Conservation (phyloP, 35 echinoderm and acorn worm species). For the Ophiothrix spiculata region DNA sequence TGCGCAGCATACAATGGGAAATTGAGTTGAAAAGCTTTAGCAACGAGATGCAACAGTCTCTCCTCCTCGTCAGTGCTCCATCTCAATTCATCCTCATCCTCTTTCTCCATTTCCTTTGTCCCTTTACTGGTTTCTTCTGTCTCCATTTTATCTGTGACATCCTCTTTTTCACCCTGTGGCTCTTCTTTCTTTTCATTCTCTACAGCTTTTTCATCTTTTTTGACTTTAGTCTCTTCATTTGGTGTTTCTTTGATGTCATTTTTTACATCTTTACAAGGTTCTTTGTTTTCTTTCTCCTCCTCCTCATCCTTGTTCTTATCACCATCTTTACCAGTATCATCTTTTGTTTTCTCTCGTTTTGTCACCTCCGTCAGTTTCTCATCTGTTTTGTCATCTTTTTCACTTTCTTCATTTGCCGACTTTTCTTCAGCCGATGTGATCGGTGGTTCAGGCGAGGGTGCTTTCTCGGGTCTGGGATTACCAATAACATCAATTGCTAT, state of each 20-base stretch:
- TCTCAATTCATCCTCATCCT: constrained; percentile 15
- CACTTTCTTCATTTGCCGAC: neutral
- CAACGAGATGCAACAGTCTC: constrained; percentile 46
- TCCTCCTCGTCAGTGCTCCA: constrained; percentile 27
- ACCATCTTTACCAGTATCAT: neutral
- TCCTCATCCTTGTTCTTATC: neutral
- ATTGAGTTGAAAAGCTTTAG: constrained; percentile 85
- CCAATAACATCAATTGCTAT: constrained; percentile 64
- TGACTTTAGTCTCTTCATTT: neutral
- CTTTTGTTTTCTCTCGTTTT: constrained; percentile 2
- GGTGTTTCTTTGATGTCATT: neutral
- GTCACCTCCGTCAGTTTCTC: neutral
- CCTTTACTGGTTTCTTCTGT: neutral
- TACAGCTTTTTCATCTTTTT: neutral
- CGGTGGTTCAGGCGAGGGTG: neutral
- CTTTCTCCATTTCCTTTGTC: constrained; percentile 8
- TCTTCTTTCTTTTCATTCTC: neutral
- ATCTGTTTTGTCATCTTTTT: constrained; percentile 3
- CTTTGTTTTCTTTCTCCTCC: neutral
- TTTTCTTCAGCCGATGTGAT: constrained; percentile 3
- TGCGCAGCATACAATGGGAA: constrained; percentile 82
- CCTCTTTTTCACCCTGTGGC: neutral
- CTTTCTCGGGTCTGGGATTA: neutral
- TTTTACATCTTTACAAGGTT: neutral
- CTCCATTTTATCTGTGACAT: neutral